Percentiles rank a stretch among this genome's conserved stretches.
Conservation (phyloP, 2,888 invertebrate species). For the Drosophila histrio region DNA sequence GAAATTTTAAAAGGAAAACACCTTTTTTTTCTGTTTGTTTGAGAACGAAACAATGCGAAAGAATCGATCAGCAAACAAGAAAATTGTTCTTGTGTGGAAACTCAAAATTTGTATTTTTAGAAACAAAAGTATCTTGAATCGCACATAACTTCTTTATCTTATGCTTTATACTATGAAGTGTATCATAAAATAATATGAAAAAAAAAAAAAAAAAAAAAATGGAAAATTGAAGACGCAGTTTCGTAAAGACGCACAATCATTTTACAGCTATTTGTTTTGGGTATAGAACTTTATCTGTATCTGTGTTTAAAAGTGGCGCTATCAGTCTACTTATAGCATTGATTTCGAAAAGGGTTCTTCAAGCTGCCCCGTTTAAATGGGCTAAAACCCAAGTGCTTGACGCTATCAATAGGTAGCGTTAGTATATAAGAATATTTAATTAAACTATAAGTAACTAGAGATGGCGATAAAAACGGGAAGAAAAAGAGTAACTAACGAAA, state of each 20-base stretch:
- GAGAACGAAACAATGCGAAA: no score
- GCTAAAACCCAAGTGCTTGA: not conserved
- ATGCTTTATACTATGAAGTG: not conserved
- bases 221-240: conserved; percentile 29
- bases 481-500: not conserved
- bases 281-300: conserved; percentile 10
- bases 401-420: not conserved
- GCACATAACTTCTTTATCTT: not conserved
- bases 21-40: no score
- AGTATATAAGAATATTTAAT: not conserved
- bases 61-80: no score
- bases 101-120: no score
- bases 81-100: no score
- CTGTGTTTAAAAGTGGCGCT: conserved; percentile 3
- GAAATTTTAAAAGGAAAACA: no score
- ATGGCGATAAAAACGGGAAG: not conserved
- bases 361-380: not conserved
- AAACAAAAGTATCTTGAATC: no score
- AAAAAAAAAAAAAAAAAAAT: conserved; percentile 5
- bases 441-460: not conserved
- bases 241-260: conserved; percentile 22
- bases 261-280: conserved; percentile 26
- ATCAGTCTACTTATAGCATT: not conserved
- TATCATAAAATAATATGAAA: not conserved
- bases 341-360: conserved; percentile 7